These are phyloP conservation scores for Tenthredo mesomela DNA, from an alignment of 2,888 invertebrate species.

Conservation along the genomic window DNA sequence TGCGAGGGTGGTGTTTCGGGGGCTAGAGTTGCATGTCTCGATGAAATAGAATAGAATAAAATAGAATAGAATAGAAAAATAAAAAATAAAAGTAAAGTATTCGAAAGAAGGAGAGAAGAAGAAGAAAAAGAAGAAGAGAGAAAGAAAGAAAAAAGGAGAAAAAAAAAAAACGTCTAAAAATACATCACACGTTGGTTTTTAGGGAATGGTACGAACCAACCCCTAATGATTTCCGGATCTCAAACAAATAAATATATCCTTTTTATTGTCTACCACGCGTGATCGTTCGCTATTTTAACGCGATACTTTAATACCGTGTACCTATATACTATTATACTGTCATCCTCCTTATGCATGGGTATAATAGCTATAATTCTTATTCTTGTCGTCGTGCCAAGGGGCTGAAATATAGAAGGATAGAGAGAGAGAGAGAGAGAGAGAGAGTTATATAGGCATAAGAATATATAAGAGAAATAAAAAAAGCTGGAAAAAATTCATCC, in stretches of 20 bases:
- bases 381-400: background rate
- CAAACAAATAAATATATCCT: conserved; percentile 51
- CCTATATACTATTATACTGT: background rate
- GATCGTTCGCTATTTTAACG: conserved; percentile 4
- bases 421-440: background rate
- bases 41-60: conserved; percentile 28
- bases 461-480: background rate
- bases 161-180: conserved; percentile 31
- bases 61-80: background rate
- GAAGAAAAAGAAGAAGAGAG: background rate
- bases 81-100: background rate
- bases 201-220: conserved; percentile 46
- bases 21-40: conserved; percentile 36
- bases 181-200: conserved; percentile 46
- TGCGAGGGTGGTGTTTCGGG: background rate
- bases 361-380: background rate
- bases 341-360: background rate
- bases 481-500: background rate
- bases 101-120: background rate
- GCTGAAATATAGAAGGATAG: too few relatives aligned
- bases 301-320: conserved; percentile 33
- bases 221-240: conserved; percentile 51
- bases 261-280: conserved; percentile 34
- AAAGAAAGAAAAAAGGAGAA: background rate
- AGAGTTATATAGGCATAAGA: background rate